Base-by-base conservation (phyloP, 2,888 invertebrate species). In the Polia nebulosa region DNA sequence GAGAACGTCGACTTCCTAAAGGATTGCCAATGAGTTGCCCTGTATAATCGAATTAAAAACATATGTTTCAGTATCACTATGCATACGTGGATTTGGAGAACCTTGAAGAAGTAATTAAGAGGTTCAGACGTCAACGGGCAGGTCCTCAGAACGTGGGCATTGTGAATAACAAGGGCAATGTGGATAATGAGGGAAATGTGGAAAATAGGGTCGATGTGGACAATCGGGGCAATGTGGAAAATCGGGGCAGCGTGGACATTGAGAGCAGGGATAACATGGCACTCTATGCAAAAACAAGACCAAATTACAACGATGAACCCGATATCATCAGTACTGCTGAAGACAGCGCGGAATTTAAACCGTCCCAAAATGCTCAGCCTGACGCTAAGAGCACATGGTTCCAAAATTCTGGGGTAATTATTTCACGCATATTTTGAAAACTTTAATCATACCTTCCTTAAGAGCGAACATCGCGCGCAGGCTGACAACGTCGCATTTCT, bases 51-150 rank as follows among this genome's bases (percentile, higher is more conserved):
- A 4, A 36, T 6, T 17, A 15, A 47, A 5, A 45, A 1, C 9
- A 13, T 25, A 47, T 49, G 1, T 70, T 79, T 34, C 39, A 76
- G 76, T 68, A 65, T 34, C 64, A 76, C 20, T 80, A 78, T 15
- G 80, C 76, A 4, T 80, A 72, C 45, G 61, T 80, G 5, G 22
- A 78, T 47, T 56, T 78, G 9, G 77, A 80, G 11, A 22, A 62
- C 1, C 0, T 76, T 15, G 58, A 59, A n/a, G 20, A 62, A 0
- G 7, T 63, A 2, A 11, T 76, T 15, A 36, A 68, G 6, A 41
- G 15, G 3, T 68, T 25, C 7, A 32, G 76, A 4, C 78, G 68
- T n/a, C 72, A 68, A 34, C 39, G 11, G 8, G 27, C 11, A 20
- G 11, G 2, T 49, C 20, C 47, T 2, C 0, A 45, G 4, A 11